Evolutionary conservation across 2,113 vertebrate genomes (phyloP).

Genomic region (Nothocercus julius): DNA sequence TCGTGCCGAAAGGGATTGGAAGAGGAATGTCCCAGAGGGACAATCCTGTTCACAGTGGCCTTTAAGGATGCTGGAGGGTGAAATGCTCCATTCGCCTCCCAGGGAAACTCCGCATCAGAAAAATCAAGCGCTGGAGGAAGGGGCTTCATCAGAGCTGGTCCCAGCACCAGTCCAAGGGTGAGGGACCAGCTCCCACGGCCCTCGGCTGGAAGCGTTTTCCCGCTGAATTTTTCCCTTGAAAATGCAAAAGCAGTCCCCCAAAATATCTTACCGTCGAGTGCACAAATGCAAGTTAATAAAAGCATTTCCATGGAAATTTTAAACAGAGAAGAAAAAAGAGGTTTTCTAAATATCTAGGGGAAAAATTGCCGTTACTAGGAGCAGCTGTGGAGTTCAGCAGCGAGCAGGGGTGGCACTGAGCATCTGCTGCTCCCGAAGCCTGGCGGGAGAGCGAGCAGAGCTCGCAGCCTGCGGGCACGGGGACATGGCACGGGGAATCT

Average conservation of each 20-base stretch:
- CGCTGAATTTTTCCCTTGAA: not conserved
- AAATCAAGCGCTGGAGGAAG: not conserved
- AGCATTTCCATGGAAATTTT: not conserved
- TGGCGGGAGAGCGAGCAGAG: slow-evolving; percentile 20
- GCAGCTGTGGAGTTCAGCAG: slow-evolving; percentile 32
- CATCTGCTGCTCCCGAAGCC: not conserved
- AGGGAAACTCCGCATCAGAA: not conserved
- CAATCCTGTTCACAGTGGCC: not conserved
- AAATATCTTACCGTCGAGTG: not conserved
- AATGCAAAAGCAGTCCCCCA: not conserved
- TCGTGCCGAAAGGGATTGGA: not conserved
- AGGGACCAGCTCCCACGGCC: no score
- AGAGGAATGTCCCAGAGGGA: not conserved
- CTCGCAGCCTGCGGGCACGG: not conserved
- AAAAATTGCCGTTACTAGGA: slow-evolving; percentile 13
- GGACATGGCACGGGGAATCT: not conserved
- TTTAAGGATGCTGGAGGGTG: not conserved
- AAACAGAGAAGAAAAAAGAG: not conserved
- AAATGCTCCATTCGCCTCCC: not conserved
- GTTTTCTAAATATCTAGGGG: not conserved
- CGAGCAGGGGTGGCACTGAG: not conserved
- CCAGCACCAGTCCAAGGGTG: not conserved
- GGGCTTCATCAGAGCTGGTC: not conserved
- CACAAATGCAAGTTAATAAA: not conserved
- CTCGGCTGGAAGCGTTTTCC: not conserved